phyloP scores from a whole-genome alignment of 2,113 vertebrate species.

The Lutjanus erythropterus region DNA sequence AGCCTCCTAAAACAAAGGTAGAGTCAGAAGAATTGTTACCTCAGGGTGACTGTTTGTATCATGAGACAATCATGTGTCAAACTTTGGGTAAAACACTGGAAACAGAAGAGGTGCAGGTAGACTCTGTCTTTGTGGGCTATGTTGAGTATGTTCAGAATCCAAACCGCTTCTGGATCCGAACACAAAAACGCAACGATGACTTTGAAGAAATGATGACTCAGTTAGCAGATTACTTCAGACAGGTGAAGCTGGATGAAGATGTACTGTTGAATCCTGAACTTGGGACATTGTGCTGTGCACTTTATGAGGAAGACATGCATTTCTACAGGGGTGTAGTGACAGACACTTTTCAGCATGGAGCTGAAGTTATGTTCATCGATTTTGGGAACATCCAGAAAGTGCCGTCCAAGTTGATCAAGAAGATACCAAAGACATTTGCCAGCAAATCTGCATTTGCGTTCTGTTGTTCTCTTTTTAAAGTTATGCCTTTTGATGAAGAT shows the following conservation, averaged over 20 bases:
- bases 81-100: conserved; percentile 54
- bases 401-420: conserved; percentile 87
- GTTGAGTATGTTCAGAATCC: conserved; percentile 88
- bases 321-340: conserved; percentile 90
- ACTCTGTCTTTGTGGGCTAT: conserved; percentile 83
- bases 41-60: conserved; percentile 11
- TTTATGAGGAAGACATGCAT: conserved; percentile 87
- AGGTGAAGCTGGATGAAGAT: conserved; percentile 83
- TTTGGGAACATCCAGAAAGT: conserved; percentile 92
- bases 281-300: conserved; percentile 90
- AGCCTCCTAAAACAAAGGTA: not conserved
- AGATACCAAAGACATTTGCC: conserved; percentile 86
- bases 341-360: conserved; percentile 76
- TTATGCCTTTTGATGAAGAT: conserved; percentile 84
- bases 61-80: conserved; percentile 48
- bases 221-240: conserved; percentile 83
- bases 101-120: conserved; percentile 79
- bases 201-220: conserved; percentile 88
- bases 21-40: not conserved
- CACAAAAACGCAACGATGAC: conserved; percentile 80
- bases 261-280: conserved; percentile 85
- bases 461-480: conserved; percentile 87
- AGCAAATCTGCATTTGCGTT: conserved; percentile 87
- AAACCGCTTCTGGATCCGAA: conserved; percentile 90
- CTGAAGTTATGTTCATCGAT: conserved; percentile 91